Percentiles rank a stretch among this genome's conserved stretches.
Conservation (phyloP, 2,888 invertebrate species). For the Pterostichus niger region DNA sequence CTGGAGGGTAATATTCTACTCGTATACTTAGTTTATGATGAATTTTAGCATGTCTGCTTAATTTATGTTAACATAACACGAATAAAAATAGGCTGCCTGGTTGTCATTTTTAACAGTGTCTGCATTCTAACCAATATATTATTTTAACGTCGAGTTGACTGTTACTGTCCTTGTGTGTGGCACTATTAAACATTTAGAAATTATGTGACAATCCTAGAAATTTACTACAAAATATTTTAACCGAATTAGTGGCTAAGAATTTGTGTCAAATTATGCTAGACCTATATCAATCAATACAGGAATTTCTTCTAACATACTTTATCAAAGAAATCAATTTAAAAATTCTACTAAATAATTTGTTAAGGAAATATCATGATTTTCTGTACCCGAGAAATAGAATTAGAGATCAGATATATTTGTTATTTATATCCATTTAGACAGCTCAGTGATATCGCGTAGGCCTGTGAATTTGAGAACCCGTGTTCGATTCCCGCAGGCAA, state of each 20-base stretch:
- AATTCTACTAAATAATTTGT: too few species aligned
- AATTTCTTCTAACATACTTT: too few species aligned
- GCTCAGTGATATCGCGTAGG: too few species aligned
- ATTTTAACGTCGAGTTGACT: conserved; percentile 37
- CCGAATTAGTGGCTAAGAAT: conserved; percentile 10
- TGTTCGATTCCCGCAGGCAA: too few species aligned
- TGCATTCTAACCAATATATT: conserved; percentile 49
- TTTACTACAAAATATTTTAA: conserved; percentile 26
- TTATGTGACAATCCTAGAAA: conserved; percentile 43
- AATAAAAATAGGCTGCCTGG: conserved; percentile 42
- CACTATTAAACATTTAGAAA: conserved; percentile 41
- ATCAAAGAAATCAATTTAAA: too few species aligned
- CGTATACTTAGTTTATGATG: conserved; percentile 46
- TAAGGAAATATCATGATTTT: too few species aligned
- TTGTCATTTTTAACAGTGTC: conserved; percentile 47
- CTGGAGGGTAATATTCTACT: conserved; percentile 20
- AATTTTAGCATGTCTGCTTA: conserved; percentile 46
- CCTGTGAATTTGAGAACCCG: too few species aligned
- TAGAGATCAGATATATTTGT: too few species aligned
- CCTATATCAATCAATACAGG: conserved; percentile 9
- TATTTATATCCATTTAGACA: too few species aligned
- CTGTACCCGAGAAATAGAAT: too few species aligned
- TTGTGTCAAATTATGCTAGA: conserved; percentile 13
- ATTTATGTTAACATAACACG: conserved; percentile 51
- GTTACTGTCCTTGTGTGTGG: conserved; percentile 32